These are phyloP conservation scores for Reticulitermes speratus DNA, from an alignment of 1,140 invertebrate species.

Conservation along the genomic window DNA sequence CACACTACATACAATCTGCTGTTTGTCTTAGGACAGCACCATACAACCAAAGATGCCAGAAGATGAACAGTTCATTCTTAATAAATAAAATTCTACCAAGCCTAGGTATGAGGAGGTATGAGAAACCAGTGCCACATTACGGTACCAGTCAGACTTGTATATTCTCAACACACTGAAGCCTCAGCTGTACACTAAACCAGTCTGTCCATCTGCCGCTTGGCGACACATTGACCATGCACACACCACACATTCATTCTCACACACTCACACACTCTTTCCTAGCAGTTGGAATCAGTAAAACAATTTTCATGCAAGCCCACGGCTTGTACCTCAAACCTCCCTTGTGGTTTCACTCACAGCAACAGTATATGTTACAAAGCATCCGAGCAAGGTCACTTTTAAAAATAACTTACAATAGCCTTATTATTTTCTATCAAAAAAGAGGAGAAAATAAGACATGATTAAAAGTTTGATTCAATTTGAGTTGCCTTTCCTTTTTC, in stretches of 20 bases:
- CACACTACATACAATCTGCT: slow-evolving; percentile 30
- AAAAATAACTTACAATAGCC: slow-evolving; percentile 32
- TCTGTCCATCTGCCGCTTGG: slow-evolving; percentile 27
- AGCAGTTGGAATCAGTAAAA: slow-evolving; percentile 25
- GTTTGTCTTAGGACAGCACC: slow-evolving; percentile 68
- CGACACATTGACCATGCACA: slow-evolving; percentile 23
- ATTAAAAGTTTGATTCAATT: slow-evolving; percentile 24
- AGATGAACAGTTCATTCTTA: slow-evolving; percentile 79
- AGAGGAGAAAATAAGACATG: slow-evolving; percentile 31
- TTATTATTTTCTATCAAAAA: slow-evolving; percentile 24
- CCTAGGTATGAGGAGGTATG: neutral
- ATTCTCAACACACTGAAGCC: slow-evolving; percentile 34
- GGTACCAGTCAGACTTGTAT: slow-evolving; percentile 32
- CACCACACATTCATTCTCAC: slow-evolving; percentile 9
- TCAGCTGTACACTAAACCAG: slow-evolving; percentile 23
- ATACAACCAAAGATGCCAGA: slow-evolving; percentile 98
- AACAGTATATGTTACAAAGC: slow-evolving; percentile 30
- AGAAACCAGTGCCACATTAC: neutral
- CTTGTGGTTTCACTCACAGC: slow-evolving; percentile 11
- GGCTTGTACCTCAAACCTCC: neutral
- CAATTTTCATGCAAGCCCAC: slow-evolving; percentile 21
- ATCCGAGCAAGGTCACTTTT: slow-evolving; percentile 31
- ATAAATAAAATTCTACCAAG: slow-evolving; percentile 14
- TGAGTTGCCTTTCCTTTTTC: slow-evolving; percentile 28
- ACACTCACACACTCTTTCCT: slow-evolving; percentile 18